A percentile compares a stretch with the other conserved stretches of the same genome.
Evolutionary conservation across 2,888 invertebrate genomes (phyloP).

Genomic region (Phania funesta): DNA sequence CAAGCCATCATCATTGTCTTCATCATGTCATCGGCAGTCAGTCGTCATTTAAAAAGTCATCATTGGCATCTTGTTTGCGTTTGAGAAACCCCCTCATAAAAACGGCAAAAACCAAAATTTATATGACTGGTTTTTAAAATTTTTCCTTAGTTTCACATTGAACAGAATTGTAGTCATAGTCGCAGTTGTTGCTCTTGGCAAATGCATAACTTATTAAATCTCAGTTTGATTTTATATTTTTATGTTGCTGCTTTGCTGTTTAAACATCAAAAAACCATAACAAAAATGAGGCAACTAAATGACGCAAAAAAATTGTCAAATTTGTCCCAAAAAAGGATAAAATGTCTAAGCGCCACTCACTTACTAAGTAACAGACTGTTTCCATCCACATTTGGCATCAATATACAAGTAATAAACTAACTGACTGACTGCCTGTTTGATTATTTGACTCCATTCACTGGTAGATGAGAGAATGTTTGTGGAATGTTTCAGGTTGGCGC

Average conservation of each 20-base stretch:
- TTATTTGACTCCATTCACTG: slow-evolving; percentile 50
- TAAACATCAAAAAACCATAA: neutral
- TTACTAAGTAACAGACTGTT: slow-evolving; percentile 25
- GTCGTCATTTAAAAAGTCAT: slow-evolving; percentile 64
- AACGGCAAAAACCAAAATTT: slow-evolving; percentile 28
- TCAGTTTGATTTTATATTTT: slow-evolving; percentile 24
- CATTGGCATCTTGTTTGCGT: slow-evolving; percentile 32
- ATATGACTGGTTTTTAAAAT: slow-evolving; percentile 38
- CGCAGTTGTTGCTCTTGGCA: slow-evolving; percentile 42
- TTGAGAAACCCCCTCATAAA: slow-evolving; percentile 23
- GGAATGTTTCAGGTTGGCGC: slow-evolving; percentile 61
- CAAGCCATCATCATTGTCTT: slow-evolving; percentile 63
- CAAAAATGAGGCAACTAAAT: slow-evolving; percentile 22
- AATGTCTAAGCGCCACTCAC: slow-evolving; percentile 70
- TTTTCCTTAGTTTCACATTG: slow-evolving; percentile 47
- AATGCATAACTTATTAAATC: slow-evolving; percentile 68
- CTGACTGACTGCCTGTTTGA: slow-evolving; percentile 22
- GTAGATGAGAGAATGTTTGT: slow-evolving; percentile 61
- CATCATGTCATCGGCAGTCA: slow-evolving; percentile 31
- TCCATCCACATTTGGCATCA: slow-evolving; percentile 54
- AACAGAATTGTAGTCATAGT: slow-evolving; percentile 13
- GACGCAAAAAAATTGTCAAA: slow-evolving; percentile 65
- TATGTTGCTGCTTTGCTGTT: neutral
- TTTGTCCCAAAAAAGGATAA: slow-evolving; percentile 69
- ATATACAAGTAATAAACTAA: slow-evolving; percentile 41